Base-by-base conservation (phyloP, 2,797 vertebrate genomes). In the Chelon labrosus region DNA sequence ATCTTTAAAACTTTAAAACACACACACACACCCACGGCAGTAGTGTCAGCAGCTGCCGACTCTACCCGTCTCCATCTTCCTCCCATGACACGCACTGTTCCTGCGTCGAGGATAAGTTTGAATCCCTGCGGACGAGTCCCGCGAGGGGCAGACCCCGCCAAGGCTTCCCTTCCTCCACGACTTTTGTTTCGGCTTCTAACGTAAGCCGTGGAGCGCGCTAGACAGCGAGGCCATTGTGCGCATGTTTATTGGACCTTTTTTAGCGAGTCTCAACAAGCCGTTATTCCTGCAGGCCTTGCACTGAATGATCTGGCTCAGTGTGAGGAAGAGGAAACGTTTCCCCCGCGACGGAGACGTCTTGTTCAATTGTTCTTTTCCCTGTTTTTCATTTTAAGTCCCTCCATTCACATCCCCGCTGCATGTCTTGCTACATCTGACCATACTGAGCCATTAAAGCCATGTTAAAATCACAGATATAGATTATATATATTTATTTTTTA, bases 1-100 rank as follows among this genome's bases (percentile, higher is more conserved):
- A 74, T 84, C 64, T 86, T 87, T 88, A 70, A 85, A 35, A 60
- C 27, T 66, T n/a, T n/a, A n/a, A n/a, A n/a, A 51, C 67, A 52
- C 14, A 51, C 56, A 66, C 44, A 70, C 65, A 68, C 50, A 67
- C 63, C 60, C 55, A 22, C 66, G 62, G 25, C 72, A 56, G 49
- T 49, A 17, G 66, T 17, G 59, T 84, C 71, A 64, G 54, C 85
- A 87, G 85, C 85, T 88, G 83, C 70, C 37, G 39, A 73, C 49
- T 27, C 0, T 61, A 49, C n/a, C 38, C 53, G 27, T 65, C 58
- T 58, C 46, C 10, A 20, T 70, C 72, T 75, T 49, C 57, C 25
- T 27, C 60, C 60, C 57, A 6, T 58, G 50, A 61, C 70, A 46
- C 61, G 51, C 1, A 42, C 22, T 11, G 25, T 7, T 35, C 9